Base-by-base conservation (phyloP, 2,113 vertebrate species). In the Hemicordylus capensis region DNA sequence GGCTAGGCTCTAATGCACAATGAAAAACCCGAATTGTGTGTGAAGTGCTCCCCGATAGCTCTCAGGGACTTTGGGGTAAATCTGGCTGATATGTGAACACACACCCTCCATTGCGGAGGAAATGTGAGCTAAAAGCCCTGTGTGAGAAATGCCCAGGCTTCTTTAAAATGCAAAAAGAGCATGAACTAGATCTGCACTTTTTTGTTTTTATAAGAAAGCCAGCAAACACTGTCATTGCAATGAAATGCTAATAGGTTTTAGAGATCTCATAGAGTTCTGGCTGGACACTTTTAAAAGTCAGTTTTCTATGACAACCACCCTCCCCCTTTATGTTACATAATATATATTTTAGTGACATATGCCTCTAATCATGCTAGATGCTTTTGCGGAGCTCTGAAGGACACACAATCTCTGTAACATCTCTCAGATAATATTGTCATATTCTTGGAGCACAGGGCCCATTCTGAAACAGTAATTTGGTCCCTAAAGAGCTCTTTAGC, bases 401-500 rank as follows among this genome's bases (percentile, higher is more conserved):
- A 92, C 92, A 91, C 91, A 89, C 87, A 89, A 92, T 94, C 93
- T 94, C 93, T 93, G 89, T 92, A 94, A 93, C 94, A 95, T 94
- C 96, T 96, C 95, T 95, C 92, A 94, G 94, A 95, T 95, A 96
- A 96, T 95, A 93, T 91, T 95, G 94, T 95, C 93, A 91, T 94
- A 93, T 85, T 92, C 93, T 95, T 96, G 95, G 95, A 96, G 94
- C 93, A 93, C 93, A 89, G 94, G 91, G 89, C 93, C 95, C 91
- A 93, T 96, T 96, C 94, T 91, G 91, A 96, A 96, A 90, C 83
- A 54, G 95, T 97, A 97, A 96, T 97, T 96, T 97, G 95, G 95
- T 96, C 95, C 95, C 95, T 87, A 90, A 96, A 96, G 96, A 94
- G 94, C 93, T 95, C 93, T 96, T 96, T 89, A 93, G 95, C 92